Conservation (phyloP, 2,113 vertebrate species). For the Paradisaea rubra region DNA sequence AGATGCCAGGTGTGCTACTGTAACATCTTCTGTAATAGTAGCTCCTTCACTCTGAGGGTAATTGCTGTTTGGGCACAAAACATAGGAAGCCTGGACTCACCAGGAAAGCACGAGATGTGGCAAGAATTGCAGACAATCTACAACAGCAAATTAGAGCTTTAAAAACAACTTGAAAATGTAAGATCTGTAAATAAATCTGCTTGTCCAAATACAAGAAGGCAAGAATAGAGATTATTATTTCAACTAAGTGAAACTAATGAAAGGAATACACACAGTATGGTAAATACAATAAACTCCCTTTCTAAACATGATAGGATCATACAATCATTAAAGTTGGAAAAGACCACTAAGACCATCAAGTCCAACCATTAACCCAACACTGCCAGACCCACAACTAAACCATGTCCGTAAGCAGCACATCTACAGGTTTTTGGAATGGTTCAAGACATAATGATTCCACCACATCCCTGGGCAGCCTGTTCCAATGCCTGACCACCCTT, state of each 20-base stretch:
- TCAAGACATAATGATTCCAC: background rate
- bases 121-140: background rate
- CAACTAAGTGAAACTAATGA: background rate
- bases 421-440: background rate
- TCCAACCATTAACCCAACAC: background rate
- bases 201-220: background rate
- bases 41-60: background rate
- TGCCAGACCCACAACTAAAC: background rate
- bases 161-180: background rate
- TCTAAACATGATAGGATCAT: background rate
- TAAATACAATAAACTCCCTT: background rate
- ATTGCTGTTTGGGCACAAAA: background rate
- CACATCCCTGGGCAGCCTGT: background rate
- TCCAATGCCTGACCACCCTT: background rate
- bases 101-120: background rate
- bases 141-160: background rate
- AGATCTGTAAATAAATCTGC: background rate
- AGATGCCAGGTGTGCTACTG: background rate
- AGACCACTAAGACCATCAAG: background rate
- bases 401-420: background rate
- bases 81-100: background rate
- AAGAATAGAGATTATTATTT: background rate
- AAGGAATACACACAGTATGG: background rate
- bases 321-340: background rate
- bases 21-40: background rate